These are phyloP conservation scores for Cephalopholis sonnerati DNA, from an alignment of 2,113 vertebrate genomes.

Conservation along the genomic window DNA sequence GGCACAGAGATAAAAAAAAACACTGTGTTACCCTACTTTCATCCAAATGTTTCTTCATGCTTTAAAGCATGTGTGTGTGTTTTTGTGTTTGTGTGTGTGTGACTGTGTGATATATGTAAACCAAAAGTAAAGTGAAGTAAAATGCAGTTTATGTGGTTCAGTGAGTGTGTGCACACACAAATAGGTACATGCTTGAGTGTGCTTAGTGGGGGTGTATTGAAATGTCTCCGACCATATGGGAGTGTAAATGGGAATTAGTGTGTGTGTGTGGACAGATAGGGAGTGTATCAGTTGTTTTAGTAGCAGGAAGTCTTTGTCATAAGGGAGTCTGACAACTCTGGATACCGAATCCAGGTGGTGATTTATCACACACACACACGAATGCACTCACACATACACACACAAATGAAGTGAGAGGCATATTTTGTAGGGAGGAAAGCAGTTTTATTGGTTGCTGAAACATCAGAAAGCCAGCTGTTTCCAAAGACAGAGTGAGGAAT, in stretches of 20 bases:
- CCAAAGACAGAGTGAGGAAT: constrained; percentile 37
- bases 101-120: background rate
- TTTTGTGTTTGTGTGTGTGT: background rate
- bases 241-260: too few species aligned
- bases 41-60: constrained; percentile 68
- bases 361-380: constrained; percentile 68
- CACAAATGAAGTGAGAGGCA: constrained; percentile 36
- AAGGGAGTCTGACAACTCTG: constrained; percentile 62
- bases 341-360: constrained; percentile 59
- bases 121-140: too few species aligned
- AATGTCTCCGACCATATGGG: constrained; percentile 9
- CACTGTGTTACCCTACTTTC: constrained; percentile 55
- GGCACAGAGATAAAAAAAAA: constrained; percentile 50
- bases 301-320: constrained; percentile 71
- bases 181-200: background rate
- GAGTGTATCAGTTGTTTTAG: constrained; percentile 54
- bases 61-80: constrained; percentile 4
- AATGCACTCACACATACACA: constrained; percentile 28
- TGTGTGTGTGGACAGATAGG: constrained; percentile 37
- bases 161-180: background rate
- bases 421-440: constrained; percentile 62
- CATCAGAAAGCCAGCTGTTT: constrained; percentile 74
- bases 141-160: background rate
- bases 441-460: constrained; percentile 81
- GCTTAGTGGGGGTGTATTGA: background rate